Evolutionary conservation across 2,113 vertebrate genomes (phyloP), one percentile per base, ranked within the genome.

Genomic region (Ophiodon elongatus): DNA sequence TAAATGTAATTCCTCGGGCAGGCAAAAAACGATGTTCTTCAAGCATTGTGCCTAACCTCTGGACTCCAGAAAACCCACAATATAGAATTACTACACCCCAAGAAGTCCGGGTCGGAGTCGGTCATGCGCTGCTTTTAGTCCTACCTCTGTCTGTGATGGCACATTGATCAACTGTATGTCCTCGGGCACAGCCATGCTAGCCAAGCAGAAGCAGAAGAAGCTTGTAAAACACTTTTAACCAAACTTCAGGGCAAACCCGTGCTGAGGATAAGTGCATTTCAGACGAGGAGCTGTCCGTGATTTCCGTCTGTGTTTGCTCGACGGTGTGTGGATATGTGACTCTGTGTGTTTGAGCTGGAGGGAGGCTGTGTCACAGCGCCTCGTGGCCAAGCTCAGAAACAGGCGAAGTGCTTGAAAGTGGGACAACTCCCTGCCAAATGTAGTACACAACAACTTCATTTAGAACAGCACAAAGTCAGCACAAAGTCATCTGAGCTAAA

Each of bases 171-270:
- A 89, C 75, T 75, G 43, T 13, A 33, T 60, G 73, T 80, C 89
- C 85, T 84, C 43, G 13, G 90, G 89, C 77, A 41, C 83, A 59
- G 74, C 79, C 37, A 23, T 31, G 56, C 85, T 41, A 73, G 82
- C 81, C 85, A 74, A 86, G 90, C 91, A 91, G 91, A 92, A 87
- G 88, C 73, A 63, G 76, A 31, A 2, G 59, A 74, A 70, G 85
- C 84, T 88, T 85, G 80, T 73, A 88, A 86, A 85, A 86, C 57
- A 88, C 85, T 90, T 85, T 83, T 35, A 85, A 77, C 84, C 83
- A 88, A 91, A 90, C 91, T 88, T 88, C 79, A 67, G 90, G 91
- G 90, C 86, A 90, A 85, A 84, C n/a, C 43, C 29, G 41, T 41
- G 68, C 37, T 9, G 76, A 66, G 54, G 83, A 84, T 66, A 37